Conservation (phyloP, 2,113 vertebrate genomes). For the Colistium nudipinnis region DNA sequence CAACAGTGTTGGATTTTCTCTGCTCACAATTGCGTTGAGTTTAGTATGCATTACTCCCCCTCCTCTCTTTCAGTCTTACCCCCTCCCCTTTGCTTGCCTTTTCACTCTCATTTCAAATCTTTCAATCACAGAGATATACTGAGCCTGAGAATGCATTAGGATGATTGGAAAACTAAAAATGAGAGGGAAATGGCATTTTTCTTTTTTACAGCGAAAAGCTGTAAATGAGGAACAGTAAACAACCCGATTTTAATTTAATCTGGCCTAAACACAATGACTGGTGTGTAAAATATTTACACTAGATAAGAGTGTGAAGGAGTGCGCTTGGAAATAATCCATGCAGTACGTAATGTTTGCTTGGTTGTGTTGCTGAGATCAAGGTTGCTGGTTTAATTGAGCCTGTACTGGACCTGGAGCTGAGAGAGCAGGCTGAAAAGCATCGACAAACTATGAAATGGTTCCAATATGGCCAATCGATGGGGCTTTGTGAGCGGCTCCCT, state of each 20-base stretch:
- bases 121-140: slow-evolving; percentile 51
- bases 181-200: slow-evolving; percentile 9
- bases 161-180: slow-evolving; percentile 47
- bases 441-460: slow-evolving; percentile 84
- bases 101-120: slow-evolving; percentile 39
- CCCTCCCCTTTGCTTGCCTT: slow-evolving; percentile 20
- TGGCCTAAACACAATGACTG: slow-evolving; percentile 40
- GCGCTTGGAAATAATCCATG: slow-evolving; percentile 64
- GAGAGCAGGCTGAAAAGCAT: slow-evolving; percentile 76
- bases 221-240: slow-evolving; percentile 39
- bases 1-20: neutral
- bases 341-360: slow-evolving; percentile 47
- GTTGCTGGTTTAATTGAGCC: slow-evolving; percentile 80
- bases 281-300: slow-evolving; percentile 27
- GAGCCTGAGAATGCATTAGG: slow-evolving; percentile 59
- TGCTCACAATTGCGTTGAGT: neutral
- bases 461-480: slow-evolving; percentile 78
- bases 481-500: slow-evolving; percentile 76
- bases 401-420: slow-evolving; percentile 63
- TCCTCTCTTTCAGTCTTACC: slow-evolving; percentile 11
- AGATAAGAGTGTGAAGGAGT: slow-evolving; percentile 5
- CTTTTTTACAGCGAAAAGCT: slow-evolving; percentile 12
- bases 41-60: slow-evolving; percentile 15
- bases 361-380: slow-evolving; percentile 74
- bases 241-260: slow-evolving; percentile 45